Percentiles rank a stretch among this genome's conserved stretches.
Conservation (phyloP, 2,797 vertebrate species). For the Tadarida brasiliensis region DNA sequence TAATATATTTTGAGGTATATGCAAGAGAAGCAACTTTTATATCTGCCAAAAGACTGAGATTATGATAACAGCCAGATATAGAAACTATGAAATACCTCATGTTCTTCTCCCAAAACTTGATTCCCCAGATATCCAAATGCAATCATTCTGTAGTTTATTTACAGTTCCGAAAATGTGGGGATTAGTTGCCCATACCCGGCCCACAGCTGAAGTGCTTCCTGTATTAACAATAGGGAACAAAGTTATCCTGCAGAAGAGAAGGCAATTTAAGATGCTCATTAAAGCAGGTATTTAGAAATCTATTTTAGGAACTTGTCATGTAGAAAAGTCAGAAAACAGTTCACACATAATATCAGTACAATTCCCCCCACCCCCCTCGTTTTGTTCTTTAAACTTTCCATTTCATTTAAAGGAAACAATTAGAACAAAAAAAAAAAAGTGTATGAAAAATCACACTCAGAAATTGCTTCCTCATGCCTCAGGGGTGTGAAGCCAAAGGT, state of each 20-base stretch:
- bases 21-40: not conserved
- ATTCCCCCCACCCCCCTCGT: not conserved
- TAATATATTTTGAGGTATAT: not conserved
- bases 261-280: not conserved
- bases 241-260: not conserved
- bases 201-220: not conserved
- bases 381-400: not conserved
- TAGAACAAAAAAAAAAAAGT: not conserved
- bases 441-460: not conserved
- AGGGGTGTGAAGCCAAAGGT: not conserved
- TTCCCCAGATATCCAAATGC: not conserved
- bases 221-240: not conserved
- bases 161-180: not conserved
- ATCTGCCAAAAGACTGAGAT: not conserved
- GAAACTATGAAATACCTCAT: not conserved
- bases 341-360: not conserved
- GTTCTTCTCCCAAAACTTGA: not conserved
- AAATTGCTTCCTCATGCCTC: not conserved
- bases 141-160: not conserved
- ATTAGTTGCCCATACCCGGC: not conserved
- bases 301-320: not conserved
- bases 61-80: not conserved
- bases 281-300: not conserved
- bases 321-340: not conserved
- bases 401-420: conserved; percentile 16